Conservation (phyloP, 2,113 vertebrate species). For the Lathamus discolor region DNA sequence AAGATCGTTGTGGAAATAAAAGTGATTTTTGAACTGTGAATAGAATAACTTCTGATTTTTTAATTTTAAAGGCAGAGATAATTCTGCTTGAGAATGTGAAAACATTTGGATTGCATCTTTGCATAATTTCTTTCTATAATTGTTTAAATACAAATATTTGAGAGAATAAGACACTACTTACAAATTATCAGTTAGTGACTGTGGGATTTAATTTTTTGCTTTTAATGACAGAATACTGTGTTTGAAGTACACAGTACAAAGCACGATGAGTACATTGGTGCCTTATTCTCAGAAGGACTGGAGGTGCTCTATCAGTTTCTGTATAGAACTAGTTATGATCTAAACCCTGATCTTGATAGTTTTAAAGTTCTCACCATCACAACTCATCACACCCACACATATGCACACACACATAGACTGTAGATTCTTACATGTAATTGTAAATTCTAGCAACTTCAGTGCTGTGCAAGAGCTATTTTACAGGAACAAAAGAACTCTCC, state of each 20-base stretch:
- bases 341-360: not conserved
- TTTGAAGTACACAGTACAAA: not conserved
- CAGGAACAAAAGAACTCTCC: not conserved
- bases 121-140: not conserved
- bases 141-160: not conserved
- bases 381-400: not conserved
- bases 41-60: not conserved
- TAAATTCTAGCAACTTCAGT: not conserved
- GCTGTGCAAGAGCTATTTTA: not conserved
- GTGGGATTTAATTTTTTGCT: not conserved
- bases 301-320: not conserved
- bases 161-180: not conserved
- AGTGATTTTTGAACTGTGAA: not conserved
- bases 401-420: not conserved
- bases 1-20: not conserved
- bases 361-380: not conserved
- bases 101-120: not conserved
- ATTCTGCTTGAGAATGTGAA: not conserved
- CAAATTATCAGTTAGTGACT: not conserved
- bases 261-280: not conserved
- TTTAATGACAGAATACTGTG: not conserved
- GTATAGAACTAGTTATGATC: not conserved
- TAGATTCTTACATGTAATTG: not conserved
- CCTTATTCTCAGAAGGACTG: not conserved
- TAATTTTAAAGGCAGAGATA: not conserved